phyloP scores from a whole-genome alignment of 2,888 invertebrate genomes.

The Dicyrtoma fusca region DNA sequence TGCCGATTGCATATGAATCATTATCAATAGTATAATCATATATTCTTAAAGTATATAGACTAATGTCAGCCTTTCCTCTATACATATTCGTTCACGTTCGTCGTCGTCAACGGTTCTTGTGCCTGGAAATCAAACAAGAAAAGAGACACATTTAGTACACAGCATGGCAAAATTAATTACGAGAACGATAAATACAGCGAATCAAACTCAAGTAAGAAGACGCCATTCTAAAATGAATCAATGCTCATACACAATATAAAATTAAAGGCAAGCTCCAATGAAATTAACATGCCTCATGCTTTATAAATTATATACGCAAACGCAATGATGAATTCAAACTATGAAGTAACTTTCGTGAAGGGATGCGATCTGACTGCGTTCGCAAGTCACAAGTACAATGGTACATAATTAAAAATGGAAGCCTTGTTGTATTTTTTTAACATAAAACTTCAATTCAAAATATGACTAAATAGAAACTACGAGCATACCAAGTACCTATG shows the following conservation, averaged over 20 bases:
- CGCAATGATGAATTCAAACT: too few relatives aligned
- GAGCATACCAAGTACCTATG: too few relatives aligned
- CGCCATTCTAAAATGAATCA: conserved; percentile 3
- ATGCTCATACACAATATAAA: not conserved
- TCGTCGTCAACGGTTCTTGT: conserved; percentile 75
- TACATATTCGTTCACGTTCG: conserved; percentile 53
- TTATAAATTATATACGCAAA: not conserved
- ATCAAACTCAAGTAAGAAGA: not conserved
- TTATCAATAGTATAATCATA: not conserved
- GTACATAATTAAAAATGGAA: too few relatives aligned
- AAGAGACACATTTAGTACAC: not conserved
- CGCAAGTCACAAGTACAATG: too few relatives aligned
- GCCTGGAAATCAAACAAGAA: conserved; percentile 68
- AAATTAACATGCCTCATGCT: not conserved
- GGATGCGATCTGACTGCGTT: too few relatives aligned
- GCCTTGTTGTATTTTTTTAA: too few relatives aligned
- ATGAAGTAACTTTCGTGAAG: too few relatives aligned
- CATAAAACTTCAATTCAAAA: too few relatives aligned
- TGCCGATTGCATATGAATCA: too few relatives aligned
- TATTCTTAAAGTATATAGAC: not conserved
- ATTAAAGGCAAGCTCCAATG: not conserved
- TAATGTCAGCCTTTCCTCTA: conserved; percentile 38
- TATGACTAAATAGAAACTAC: too few relatives aligned
- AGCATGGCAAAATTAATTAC: too few relatives aligned
- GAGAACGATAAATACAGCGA: not conserved